These are phyloP conservation scores for Heliconius hortense DNA, from an alignment of 2,888 invertebrate genomes.

Conservation along the genomic window DNA sequence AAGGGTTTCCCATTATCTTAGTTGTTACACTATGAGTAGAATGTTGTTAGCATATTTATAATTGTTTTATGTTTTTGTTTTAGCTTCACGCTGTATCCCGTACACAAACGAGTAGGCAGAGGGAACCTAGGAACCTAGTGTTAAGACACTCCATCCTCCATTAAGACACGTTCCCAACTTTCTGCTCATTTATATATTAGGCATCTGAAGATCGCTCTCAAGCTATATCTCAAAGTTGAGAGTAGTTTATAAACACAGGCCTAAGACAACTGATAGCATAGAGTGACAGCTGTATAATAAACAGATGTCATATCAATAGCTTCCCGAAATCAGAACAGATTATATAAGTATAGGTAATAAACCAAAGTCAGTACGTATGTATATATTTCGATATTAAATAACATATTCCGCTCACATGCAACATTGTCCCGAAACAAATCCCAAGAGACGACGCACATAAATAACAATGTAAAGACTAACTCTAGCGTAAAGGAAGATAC, in stretches of 20 bases:
- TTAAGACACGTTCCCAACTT: no score
- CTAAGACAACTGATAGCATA: no score
- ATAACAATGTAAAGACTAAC: conserved; percentile 18
- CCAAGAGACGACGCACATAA: conserved; percentile 27
- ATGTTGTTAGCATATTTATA: background rate
- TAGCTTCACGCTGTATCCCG: background rate
- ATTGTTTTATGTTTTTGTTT: background rate
- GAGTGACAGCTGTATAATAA: background rate
- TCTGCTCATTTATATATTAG: no score
- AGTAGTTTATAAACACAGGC: no score
- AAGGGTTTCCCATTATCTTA: background rate
- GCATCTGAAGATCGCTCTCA: no score
- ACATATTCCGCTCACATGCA: conserved; percentile 32
- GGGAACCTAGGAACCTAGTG: background rate
- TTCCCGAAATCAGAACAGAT: background rate
- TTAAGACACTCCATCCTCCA: no score
- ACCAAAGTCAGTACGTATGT: no score
- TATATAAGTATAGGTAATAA: no score
- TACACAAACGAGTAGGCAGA: background rate
- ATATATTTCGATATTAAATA: conserved; percentile 27
- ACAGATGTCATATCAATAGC: background rate
- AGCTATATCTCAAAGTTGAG: no score
- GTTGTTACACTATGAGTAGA: background rate
- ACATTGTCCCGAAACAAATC: conserved; percentile 32
- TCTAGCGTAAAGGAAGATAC: conserved; percentile 11